A percentile compares a stretch with the other conserved stretches of the same genome.
Evolutionary conservation across 2,113 vertebrate species (phyloP).

Genomic region (Salvelinus sp.): DNA sequence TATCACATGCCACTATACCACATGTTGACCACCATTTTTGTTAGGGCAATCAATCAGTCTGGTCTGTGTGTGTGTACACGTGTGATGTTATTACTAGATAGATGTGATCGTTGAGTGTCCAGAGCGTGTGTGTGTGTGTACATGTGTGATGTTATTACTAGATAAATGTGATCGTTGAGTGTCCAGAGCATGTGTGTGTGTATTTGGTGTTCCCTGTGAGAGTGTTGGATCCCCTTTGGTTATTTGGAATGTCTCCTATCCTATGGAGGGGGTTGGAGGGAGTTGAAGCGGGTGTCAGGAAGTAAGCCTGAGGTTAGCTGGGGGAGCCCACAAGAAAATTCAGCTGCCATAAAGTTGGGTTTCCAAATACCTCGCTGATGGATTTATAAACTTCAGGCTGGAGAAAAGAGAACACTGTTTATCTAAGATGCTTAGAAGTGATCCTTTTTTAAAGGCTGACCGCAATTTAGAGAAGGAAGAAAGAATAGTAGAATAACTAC

Average conservation of each 20-base stretch:
- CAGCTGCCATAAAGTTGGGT: slow-evolving; percentile 44
- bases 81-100: too few species aligned
- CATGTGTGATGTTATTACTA: not conserved
- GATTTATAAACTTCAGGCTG: slow-evolving; percentile 63
- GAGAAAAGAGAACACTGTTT: slow-evolving; percentile 34
- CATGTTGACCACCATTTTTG: not conserved
- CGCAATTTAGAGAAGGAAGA: slow-evolving; percentile 20
- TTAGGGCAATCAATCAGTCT: not conserved
- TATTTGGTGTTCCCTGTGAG: slow-evolving; percentile 6
- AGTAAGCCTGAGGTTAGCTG: slow-evolving; percentile 54
- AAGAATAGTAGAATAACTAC: slow-evolving; percentile 11
- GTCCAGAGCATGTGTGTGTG: slow-evolving; percentile 19
- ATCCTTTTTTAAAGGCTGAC: slow-evolving; percentile 36
- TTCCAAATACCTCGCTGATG: slow-evolving; percentile 61
- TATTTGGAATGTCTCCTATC: slow-evolving; percentile 40
- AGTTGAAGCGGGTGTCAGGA: slow-evolving; percentile 48
- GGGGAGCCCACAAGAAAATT: slow-evolving; percentile 48
- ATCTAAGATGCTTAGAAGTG: slow-evolving; percentile 50
- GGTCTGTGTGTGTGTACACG: not conserved
- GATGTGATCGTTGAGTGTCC: too few species aligned
- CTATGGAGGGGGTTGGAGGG: not conserved
- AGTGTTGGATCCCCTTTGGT: slow-evolving; percentile 29
- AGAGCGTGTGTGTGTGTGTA: not conserved
- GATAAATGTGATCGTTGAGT: not conserved
- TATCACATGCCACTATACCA: not conserved